phyloP scores from a whole-genome alignment of 2,797 vertebrate genomes.

The Bovichtus diacanthus region DNA sequence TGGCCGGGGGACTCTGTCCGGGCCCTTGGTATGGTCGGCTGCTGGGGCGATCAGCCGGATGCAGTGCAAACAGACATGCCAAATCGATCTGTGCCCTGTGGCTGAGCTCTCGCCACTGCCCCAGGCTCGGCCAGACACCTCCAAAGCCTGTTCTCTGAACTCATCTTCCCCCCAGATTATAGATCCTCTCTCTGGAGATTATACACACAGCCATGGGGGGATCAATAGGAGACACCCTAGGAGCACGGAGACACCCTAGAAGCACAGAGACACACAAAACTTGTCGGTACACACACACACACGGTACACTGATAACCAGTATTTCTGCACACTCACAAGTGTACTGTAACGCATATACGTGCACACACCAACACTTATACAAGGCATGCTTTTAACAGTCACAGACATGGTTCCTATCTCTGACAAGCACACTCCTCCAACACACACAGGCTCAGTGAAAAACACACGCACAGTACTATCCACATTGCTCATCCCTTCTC shows the following conservation, averaged over 20 bases:
- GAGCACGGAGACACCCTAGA: constrained; percentile 60
- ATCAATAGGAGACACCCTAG: constrained; percentile 79
- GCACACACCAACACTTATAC: constrained; percentile 22
- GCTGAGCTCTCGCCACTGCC: constrained; percentile 70
- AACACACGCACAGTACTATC: constrained; percentile 7
- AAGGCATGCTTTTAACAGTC: constrained; percentile 29
- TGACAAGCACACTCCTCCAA: constrained; percentile 34
- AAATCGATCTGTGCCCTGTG: constrained; percentile 80
- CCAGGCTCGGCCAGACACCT: constrained; percentile 66
- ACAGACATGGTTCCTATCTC: constrained; percentile 36
- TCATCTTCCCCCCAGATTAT: constrained; percentile 64
- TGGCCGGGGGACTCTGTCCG: constrained; percentile 44
- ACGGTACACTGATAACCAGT: constrained; percentile 24
- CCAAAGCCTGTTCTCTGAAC: constrained; percentile 69
- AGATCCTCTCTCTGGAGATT: constrained; percentile 81
- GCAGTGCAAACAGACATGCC: constrained; percentile 61
- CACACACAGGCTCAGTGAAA: constrained; percentile 24
- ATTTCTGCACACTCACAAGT: constrained; percentile 29
- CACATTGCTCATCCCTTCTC: constrained; percentile 37
- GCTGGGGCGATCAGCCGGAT: constrained; percentile 56
- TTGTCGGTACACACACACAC: constrained; percentile 16
- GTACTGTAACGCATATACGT: constrained; percentile 18
- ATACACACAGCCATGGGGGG: constrained; percentile 70
- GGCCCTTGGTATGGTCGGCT: constrained; percentile 64
- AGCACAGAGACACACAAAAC: constrained; percentile 38